Evolutionary conservation across 2,888 invertebrate genomes (phyloP).

Genomic region (Pristionchus exspectatus): DNA sequence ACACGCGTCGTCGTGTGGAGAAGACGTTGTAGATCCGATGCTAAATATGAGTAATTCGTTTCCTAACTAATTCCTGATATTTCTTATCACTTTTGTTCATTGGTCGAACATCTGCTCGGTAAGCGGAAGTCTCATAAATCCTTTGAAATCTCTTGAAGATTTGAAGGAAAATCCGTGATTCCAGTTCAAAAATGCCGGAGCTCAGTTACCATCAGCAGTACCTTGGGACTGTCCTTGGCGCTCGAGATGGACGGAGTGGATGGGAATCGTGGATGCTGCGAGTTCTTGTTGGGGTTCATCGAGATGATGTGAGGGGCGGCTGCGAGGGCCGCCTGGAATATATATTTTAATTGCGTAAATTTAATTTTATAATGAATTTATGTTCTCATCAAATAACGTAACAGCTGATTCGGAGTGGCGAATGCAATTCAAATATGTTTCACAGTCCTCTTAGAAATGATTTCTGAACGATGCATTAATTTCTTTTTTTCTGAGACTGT

Average conservation of each 20-base stretch:
- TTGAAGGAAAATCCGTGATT: too few species aligned
- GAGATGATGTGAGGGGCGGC: constrained; percentile 53
- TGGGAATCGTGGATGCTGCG: constrained; percentile 50
- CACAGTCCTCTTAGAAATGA: not conserved
- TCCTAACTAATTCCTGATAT: too few species aligned
- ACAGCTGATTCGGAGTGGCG: too few species aligned
- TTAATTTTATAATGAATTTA: not conserved
- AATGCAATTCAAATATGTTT: not conserved
- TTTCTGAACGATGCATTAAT: too few species aligned
- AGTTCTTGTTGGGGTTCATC: not conserved
- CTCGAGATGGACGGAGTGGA: constrained; percentile 53
- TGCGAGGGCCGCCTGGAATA: constrained; percentile 47
- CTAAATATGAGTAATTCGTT: not conserved
- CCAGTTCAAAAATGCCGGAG: too few species aligned
- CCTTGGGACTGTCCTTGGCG: constrained; percentile 50
- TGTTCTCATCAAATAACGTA: not conserved
- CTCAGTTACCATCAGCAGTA: not conserved
- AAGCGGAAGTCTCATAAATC: too few species aligned
- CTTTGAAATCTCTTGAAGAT: too few species aligned
- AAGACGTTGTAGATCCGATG: not conserved
- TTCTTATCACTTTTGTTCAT: too few species aligned
- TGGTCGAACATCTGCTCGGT: too few species aligned
- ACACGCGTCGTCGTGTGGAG: not conserved
- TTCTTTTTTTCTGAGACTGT: too few species aligned
- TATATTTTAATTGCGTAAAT: not conserved